Evolutionary conservation across 1,140 invertebrate species (phyloP).

Genomic region (Drosophila bocqueti): DNA sequence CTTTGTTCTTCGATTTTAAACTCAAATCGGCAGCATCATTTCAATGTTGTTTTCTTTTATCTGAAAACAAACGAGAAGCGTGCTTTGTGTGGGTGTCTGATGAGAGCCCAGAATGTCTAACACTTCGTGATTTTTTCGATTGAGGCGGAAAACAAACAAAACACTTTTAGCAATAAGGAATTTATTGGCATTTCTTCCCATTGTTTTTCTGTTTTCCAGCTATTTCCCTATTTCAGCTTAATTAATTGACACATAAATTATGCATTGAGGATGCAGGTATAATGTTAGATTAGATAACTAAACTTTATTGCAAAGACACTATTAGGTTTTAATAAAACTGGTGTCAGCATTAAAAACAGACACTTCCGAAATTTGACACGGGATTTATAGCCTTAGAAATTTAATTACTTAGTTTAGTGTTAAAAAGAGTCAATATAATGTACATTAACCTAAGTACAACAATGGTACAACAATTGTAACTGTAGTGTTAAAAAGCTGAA

Average conservation of each 20-base stretch:
- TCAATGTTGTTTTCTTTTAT: constrained; percentile 18
- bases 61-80: constrained; percentile 48
- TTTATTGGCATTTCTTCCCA: constrained; percentile 34
- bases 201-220: constrained; percentile 24
- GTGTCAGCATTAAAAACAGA: not conserved
- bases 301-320: not conserved
- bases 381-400: too few species aligned
- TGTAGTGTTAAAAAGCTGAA: too few species aligned
- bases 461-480: not conserved
- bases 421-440: not conserved
- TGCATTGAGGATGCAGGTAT: constrained; percentile 26
- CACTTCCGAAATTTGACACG: not conserved
- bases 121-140: constrained; percentile 63
- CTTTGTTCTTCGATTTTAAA: constrained; percentile 22
- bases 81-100: constrained; percentile 58
- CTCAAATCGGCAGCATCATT: constrained; percentile 13
- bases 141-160: constrained; percentile 31
- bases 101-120: constrained; percentile 53
- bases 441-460: not conserved
- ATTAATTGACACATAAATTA: constrained; percentile 67
- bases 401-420: not conserved
- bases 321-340: not conserved
- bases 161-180: constrained; percentile 43
- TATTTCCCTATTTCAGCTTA: constrained; percentile 62
- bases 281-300: constrained; percentile 12